These are phyloP conservation scores for Liopterus haemorrhoidalis DNA, from an alignment of 2,888 invertebrate species.

Conservation along the genomic window DNA sequence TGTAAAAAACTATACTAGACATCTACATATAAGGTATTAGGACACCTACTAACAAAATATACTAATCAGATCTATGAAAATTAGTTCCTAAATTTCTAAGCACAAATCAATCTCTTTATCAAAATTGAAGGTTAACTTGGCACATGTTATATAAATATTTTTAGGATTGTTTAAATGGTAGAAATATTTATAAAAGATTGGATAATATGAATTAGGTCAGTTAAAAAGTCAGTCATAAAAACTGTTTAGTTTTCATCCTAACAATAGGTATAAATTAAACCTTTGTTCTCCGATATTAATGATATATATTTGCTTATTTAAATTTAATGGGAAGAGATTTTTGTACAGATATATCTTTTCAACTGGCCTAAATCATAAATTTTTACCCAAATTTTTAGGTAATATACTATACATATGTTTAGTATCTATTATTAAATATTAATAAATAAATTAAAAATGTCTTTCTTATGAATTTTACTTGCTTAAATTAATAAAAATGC, in stretches of 20 bases:
- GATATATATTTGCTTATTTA: too few species aligned
- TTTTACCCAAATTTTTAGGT: background rate
- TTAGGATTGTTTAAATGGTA: too few species aligned
- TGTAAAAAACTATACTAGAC: background rate
- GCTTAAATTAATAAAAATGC: background rate
- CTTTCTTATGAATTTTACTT: background rate
- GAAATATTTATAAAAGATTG: background rate
- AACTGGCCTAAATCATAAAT: constrained; percentile 5
- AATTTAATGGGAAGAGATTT: too few species aligned
- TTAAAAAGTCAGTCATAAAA: background rate
- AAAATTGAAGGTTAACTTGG: background rate
- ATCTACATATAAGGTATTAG: background rate
- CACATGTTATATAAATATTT: constrained; percentile 1
- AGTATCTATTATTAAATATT: background rate
- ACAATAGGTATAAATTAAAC: constrained; percentile 1
- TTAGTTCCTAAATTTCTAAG: too few species aligned
- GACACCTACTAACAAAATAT: background rate
- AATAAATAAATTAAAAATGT: background rate
- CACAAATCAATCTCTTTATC: too few species aligned
- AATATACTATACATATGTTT: background rate
- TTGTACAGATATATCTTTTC: too few species aligned
- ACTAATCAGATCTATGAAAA: background rate
- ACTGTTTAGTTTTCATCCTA: background rate
- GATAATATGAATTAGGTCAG: background rate
- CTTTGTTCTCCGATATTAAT: background rate